phyloP scores from a whole-genome alignment of 1,140 invertebrate genomes.

The Drosophila pandora region DNA sequence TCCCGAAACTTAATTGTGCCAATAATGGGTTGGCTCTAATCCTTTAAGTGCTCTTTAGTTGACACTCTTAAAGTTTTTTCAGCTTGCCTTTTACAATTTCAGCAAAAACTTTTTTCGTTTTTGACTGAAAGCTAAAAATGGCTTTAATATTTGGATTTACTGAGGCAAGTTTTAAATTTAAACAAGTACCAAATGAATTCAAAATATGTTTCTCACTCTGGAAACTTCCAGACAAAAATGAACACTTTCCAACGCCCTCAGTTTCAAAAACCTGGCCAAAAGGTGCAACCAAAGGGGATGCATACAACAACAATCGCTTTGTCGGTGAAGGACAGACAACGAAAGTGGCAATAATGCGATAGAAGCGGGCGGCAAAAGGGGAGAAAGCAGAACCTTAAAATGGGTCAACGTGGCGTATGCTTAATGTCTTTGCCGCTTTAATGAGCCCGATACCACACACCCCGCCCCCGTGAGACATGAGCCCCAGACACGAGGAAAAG shows the following conservation, averaged over 20 bases:
- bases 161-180: neutral
- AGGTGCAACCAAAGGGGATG: slow-evolving; percentile 49
- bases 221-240: slow-evolving; percentile 64
- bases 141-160: neutral
- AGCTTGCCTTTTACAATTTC: slow-evolving; percentile 10
- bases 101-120: slow-evolving; percentile 4
- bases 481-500: slow-evolving; percentile 9
- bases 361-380: slow-evolving; percentile 9
- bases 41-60: slow-evolving; percentile 63
- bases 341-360: slow-evolving; percentile 48
- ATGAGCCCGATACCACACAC: slow-evolving; percentile 22
- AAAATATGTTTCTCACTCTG: slow-evolving; percentile 23
- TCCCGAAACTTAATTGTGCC: slow-evolving; percentile 46
- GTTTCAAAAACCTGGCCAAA: slow-evolving; percentile 48
- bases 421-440: slow-evolving; percentile 54
- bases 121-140: no score
- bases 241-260: slow-evolving; percentile 40
- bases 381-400: slow-evolving; percentile 24
- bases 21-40: slow-evolving; percentile 64
- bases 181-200: no score
- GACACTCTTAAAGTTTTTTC: slow-evolving; percentile 4
- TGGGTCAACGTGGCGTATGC: slow-evolving; percentile 56
- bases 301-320: slow-evolving; percentile 31
- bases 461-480: neutral
- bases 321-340: slow-evolving; percentile 14